These are phyloP conservation scores for Turdus rufiventris DNA, from an alignment of 2,113 vertebrate genomes.

Conservation along the genomic window DNA sequence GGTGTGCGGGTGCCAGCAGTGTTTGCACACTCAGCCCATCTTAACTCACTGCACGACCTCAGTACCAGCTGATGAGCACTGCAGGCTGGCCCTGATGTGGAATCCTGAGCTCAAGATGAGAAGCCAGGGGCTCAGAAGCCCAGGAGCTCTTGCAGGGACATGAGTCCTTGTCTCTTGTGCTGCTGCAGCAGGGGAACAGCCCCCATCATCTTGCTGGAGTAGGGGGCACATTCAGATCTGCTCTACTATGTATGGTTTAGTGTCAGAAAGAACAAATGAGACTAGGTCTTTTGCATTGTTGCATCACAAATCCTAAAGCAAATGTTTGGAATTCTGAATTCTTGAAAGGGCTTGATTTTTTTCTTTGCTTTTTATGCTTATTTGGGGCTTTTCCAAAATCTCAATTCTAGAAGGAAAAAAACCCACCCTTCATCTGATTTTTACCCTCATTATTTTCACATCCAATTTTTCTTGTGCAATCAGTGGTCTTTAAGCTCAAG, in stretches of 20 bases:
- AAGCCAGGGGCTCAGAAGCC: neutral
- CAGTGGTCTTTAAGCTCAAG: neutral
- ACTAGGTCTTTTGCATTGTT: neutral
- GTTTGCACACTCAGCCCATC: neutral
- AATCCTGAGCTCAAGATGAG: neutral
- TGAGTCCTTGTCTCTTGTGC: neutral
- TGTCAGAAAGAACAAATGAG: neutral
- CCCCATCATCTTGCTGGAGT: neutral
- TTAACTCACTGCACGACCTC: neutral
- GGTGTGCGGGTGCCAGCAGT: neutral
- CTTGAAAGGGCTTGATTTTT: neutral
- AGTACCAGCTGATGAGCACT: neutral
- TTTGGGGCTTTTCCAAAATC: neutral
- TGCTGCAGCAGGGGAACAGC: neutral
- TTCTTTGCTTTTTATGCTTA: neutral
- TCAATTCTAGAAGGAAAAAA: neutral
- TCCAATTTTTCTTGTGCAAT: neutral
- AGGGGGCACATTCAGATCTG: neutral
- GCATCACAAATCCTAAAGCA: neutral
- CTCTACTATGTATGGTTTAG: neutral
- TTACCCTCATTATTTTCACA: neutral
- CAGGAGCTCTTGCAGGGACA: neutral
- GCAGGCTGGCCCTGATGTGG: neutral
- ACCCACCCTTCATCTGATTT: neutral
- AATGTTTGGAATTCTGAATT: neutral